These are phyloP conservation scores for Drosophila ananassae DNA, from an alignment of 1,140 invertebrate species.

Conservation along the genomic window DNA sequence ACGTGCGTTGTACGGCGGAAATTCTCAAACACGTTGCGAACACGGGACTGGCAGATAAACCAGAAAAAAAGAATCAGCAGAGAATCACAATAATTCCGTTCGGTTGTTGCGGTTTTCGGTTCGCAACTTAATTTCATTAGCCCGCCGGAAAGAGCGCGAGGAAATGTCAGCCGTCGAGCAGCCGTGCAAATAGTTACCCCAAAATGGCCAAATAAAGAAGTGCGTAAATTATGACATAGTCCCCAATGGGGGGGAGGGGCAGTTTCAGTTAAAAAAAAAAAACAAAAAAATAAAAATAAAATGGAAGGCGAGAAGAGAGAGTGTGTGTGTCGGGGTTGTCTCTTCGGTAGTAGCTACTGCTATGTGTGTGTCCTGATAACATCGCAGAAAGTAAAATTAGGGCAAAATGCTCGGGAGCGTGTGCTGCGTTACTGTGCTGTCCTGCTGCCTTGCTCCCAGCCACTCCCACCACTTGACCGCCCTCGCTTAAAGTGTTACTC, in stretches of 20 bases:
- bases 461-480: conserved; percentile 54
- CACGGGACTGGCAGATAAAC: conserved; percentile 9
- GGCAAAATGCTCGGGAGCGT: conserved; percentile 67
- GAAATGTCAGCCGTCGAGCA: conserved; percentile 45
- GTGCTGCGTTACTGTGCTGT: conserved; percentile 30
- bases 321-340: conserved; percentile 40
- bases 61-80: conserved; percentile 12
- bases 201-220: conserved; percentile 64
- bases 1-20: conserved; percentile 60
- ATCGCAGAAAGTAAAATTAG: conserved; percentile 82
- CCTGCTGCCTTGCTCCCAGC: conserved; percentile 1
- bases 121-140: conserved; percentile 69
- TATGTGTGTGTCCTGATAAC: conserved; percentile 73
- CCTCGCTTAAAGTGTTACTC: conserved; percentile 61
- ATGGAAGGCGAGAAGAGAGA: conserved; percentile 23
- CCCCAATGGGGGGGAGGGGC: conserved; percentile 1
- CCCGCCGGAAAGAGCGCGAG: conserved; percentile 28
- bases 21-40: conserved; percentile 21
- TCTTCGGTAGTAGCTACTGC: conserved; percentile 38
- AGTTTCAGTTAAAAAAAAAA: conserved; percentile 39
- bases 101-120: conserved; percentile 41
- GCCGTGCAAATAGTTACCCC: conserved; percentile 46
- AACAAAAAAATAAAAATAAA: conserved; percentile 9
- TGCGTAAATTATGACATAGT: conserved; percentile 79
- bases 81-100: conserved; percentile 28